Evolutionary conservation across 2,113 vertebrate genomes (phyloP).

Genomic region (Prietella phreatophila): DNA sequence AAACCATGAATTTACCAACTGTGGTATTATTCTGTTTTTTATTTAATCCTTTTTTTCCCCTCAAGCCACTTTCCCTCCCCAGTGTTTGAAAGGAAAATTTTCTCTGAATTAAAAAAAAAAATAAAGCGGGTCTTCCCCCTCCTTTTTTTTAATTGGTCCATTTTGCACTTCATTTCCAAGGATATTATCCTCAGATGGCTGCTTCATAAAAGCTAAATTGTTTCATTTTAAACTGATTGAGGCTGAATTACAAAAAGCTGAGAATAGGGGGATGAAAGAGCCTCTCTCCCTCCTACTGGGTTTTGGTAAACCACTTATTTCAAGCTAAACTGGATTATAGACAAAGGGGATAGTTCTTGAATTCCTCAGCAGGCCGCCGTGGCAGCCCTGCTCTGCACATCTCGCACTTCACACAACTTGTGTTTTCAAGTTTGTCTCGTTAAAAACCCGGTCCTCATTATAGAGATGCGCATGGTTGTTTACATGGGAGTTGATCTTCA

Average conservation of each 20-base stretch:
- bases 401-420: constrained; percentile 60
- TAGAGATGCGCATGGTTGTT: constrained; percentile 55
- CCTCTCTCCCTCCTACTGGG: constrained; percentile 61
- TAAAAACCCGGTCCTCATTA: constrained; percentile 58
- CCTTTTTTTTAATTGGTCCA: constrained; percentile 63
- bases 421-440: constrained; percentile 60
- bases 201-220: constrained; percentile 72
- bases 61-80: constrained; percentile 27
- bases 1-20: constrained; percentile 8
- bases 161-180: constrained; percentile 72
- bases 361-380: constrained; percentile 61
- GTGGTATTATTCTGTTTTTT: constrained; percentile 14
- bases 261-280: constrained; percentile 51
- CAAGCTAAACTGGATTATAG: constrained; percentile 78
- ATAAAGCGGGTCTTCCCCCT: constrained; percentile 25
- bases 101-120: constrained; percentile 34
- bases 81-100: constrained; percentile 42
- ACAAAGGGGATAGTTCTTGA: constrained; percentile 67
- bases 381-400: constrained; percentile 49
- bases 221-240: constrained; percentile 74
- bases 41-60: constrained; percentile 26
- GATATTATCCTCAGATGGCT: constrained; percentile 71
- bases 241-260: constrained; percentile 55
- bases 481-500: constrained; percentile 55
- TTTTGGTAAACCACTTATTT: constrained; percentile 79